Conservation (phyloP, 2,888 invertebrate genomes). For the Panzeria rudis region DNA sequence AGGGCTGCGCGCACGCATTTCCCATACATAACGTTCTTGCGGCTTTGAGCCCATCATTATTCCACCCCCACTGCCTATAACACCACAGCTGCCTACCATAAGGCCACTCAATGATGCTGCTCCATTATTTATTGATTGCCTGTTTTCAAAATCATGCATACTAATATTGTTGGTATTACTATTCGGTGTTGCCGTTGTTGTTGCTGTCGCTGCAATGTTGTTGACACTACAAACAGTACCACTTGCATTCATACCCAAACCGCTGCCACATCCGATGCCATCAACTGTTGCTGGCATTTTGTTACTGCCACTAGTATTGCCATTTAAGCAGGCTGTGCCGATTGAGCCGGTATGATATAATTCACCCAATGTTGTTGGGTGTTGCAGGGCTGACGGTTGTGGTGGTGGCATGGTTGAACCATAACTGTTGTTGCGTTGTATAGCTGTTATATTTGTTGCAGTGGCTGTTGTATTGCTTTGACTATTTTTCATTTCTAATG, state of each 20-base stretch:
- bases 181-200: constrained; percentile 71
- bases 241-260: constrained; percentile 23
- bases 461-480: constrained; percentile 58
- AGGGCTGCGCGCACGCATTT: constrained; percentile 82
- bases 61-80: constrained; percentile 54
- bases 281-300: constrained; percentile 71
- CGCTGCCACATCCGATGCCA: constrained; percentile 8
- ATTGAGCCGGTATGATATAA: constrained; percentile 65
- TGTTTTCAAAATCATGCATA: constrained; percentile 70
- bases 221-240: constrained; percentile 58
- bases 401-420: constrained; percentile 38
- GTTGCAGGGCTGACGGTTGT: constrained; percentile 42
- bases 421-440: constrained; percentile 46
- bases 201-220: constrained; percentile 47
- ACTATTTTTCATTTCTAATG: constrained; percentile 63
- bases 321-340: constrained; percentile 57
- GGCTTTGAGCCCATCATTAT: constrained; percentile 71
- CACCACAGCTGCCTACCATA: constrained; percentile 61
- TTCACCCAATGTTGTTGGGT: constrained; percentile 64
- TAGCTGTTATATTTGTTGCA: constrained; percentile 17
- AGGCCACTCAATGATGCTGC: constrained; percentile 52
- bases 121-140: constrained; percentile 71
- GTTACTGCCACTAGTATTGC: constrained; percentile 34
- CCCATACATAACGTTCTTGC: constrained; percentile 83
- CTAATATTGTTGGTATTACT: constrained; percentile 73